Evolutionary conservation across 2,113 vertebrate species (phyloP).

Genomic region (Pangasianodon gigas): DNA sequence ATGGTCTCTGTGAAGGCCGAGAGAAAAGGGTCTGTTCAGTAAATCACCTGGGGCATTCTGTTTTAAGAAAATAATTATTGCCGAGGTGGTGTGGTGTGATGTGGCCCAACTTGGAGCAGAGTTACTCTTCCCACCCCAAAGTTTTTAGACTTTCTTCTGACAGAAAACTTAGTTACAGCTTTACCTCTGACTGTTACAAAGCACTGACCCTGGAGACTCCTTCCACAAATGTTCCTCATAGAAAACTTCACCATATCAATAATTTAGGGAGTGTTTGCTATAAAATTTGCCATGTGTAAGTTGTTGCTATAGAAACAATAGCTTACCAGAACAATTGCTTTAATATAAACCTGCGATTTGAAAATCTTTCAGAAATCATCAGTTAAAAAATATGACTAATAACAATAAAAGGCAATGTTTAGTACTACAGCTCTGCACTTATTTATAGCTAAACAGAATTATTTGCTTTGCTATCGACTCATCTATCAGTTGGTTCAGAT

Average conservation of each 20-base stretch:
- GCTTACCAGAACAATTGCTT: too few species aligned
- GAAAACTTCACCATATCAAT: not conserved
- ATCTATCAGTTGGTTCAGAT: too few species aligned
- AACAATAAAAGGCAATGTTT: too few species aligned
- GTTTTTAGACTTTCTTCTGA: not conserved
- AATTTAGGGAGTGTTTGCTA: not conserved
- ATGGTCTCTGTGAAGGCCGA: not conserved
- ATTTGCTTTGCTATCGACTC: too few species aligned
- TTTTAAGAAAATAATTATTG: not conserved
- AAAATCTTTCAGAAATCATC: too few species aligned
- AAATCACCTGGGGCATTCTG: not conserved
- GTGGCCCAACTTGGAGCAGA: not conserved
- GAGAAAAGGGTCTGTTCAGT: not conserved
- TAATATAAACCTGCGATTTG: too few species aligned
- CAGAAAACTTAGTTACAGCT: not conserved
- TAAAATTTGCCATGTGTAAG: too few species aligned
- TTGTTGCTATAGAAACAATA: too few species aligned
- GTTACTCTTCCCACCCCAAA: not conserved
- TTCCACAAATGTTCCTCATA: not conserved
- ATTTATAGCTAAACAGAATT: too few species aligned
- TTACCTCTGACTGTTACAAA: not conserved
- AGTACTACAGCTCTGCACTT: too few species aligned
- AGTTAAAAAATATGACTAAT: too few species aligned
- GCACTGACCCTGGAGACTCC: not conserved
- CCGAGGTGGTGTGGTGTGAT: not conserved